phyloP scores from a whole-genome alignment of 2,888 invertebrate genomes.

The Amblyjoppa fuscipennis region DNA sequence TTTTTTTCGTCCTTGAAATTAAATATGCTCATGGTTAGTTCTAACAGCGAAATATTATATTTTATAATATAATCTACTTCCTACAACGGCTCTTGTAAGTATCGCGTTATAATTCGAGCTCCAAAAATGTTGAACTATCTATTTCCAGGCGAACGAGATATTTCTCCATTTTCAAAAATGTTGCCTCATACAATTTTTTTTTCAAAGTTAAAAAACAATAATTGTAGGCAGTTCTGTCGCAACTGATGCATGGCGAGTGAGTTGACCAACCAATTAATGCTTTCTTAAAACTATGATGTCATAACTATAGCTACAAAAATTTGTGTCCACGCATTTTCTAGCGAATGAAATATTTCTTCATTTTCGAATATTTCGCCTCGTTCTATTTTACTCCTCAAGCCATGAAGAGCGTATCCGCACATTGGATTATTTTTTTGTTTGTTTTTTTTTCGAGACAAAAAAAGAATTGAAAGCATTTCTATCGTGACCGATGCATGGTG shows the following conservation, averaged over 20 bases:
- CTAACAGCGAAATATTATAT: background rate
- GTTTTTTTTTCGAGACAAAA: background rate
- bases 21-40: background rate
- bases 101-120: too few relatives aligned
- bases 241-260: background rate
- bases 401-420: background rate
- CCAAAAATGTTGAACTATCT: too few relatives aligned
- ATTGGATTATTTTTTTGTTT: background rate
- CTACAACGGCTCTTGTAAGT: too few relatives aligned
- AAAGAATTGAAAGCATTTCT: background rate
- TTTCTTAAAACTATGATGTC: background rate
- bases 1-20: background rate
- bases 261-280: slow-evolving; percentile 6
- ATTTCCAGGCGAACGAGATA: background rate
- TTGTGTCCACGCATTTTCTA: background rate
- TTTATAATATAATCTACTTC: background rate
- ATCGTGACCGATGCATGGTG: background rate
- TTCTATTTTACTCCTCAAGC: background rate
- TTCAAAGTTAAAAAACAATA: background rate
- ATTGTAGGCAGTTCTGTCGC: background rate
- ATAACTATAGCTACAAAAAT: too few relatives aligned
- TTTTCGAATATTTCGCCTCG: background rate
- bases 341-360: background rate
- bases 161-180: background rate
- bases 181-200: background rate